Percentiles rank a stretch among this genome's conserved stretches.
These are phyloP conservation scores for Mya arenaria DNA, from an alignment of 1,140 invertebrate species.

Conservation along the genomic window DNA sequence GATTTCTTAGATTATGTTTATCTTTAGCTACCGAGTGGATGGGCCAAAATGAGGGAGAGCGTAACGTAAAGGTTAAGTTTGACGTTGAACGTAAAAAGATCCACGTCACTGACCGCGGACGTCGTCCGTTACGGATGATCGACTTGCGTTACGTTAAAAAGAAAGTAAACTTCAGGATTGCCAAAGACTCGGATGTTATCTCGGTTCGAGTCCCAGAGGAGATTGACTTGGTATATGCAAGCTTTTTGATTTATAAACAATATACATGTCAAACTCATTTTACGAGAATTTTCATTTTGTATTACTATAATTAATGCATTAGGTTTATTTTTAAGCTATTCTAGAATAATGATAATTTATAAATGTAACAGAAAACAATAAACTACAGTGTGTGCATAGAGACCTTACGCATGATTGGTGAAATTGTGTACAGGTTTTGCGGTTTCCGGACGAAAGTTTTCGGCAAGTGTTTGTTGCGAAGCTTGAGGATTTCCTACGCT, in stretches of 20 bases:
- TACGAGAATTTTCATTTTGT: neutral
- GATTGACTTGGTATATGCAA: constrained; percentile 63
- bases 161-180: constrained; percentile 42
- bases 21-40: constrained; percentile 66
- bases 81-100: constrained; percentile 57
- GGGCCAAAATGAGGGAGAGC: constrained; percentile 60
- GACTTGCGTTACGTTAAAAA: constrained; percentile 81
- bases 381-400: neutral
- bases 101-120: constrained; percentile 60
- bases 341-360: neutral
- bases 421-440: constrained; percentile 86
- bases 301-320: neutral
- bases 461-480: constrained; percentile 94
- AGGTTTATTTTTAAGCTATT: neutral
- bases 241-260: neutral
- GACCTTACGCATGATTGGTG: too few species aligned
- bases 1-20: too few species aligned
- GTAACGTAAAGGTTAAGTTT: constrained; percentile 65
- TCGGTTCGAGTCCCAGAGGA: constrained; percentile 59
- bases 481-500: constrained; percentile 91
- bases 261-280: too few species aligned
- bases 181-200: constrained; percentile 50
- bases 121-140: constrained; percentile 78
- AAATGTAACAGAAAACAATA: neutral
- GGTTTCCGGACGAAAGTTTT: constrained; percentile 91